These are phyloP conservation scores for Dasypogon diadema DNA, from an alignment of 2,888 invertebrate genomes.

Conservation along the genomic window DNA sequence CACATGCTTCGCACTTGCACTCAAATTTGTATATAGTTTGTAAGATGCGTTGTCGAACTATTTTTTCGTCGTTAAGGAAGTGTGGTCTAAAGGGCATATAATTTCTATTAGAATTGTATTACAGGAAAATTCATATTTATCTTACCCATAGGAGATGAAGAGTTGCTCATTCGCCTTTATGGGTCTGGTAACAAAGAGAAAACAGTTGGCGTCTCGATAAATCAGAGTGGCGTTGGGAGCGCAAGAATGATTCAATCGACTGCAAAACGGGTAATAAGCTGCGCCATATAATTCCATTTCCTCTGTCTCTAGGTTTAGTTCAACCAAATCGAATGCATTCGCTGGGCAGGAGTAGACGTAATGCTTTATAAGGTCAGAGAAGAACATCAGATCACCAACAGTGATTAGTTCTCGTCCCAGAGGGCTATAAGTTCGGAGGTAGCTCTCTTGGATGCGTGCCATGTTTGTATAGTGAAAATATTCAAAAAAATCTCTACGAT, in stretches of 20 bases:
- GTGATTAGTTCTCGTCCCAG: background rate
- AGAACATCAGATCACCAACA: background rate
- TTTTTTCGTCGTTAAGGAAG: background rate
- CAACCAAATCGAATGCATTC: background rate
- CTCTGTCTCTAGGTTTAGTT: no score
- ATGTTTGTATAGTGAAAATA: background rate
- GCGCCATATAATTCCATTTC: background rate
- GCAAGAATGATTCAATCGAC: background rate
- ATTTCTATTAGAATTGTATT: background rate
- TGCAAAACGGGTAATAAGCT: background rate
- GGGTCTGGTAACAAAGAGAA: background rate
- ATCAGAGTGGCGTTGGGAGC: background rate
- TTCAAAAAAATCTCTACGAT: background rate
- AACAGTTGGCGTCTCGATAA: background rate
- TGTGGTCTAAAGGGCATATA: background rate
- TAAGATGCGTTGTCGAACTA: background rate
- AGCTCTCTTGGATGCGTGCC: background rate
- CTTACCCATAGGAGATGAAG: conserved; percentile 2
- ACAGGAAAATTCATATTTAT: background rate
- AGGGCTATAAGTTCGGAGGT: background rate
- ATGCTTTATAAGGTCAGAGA: background rate
- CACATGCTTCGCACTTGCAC: conserved; percentile 1
- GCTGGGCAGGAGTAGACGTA: background rate
- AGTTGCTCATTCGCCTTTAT: background rate
- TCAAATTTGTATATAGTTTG: background rate